Conservation (phyloP, 2,113 vertebrate genomes). For the Ia io region DNA sequence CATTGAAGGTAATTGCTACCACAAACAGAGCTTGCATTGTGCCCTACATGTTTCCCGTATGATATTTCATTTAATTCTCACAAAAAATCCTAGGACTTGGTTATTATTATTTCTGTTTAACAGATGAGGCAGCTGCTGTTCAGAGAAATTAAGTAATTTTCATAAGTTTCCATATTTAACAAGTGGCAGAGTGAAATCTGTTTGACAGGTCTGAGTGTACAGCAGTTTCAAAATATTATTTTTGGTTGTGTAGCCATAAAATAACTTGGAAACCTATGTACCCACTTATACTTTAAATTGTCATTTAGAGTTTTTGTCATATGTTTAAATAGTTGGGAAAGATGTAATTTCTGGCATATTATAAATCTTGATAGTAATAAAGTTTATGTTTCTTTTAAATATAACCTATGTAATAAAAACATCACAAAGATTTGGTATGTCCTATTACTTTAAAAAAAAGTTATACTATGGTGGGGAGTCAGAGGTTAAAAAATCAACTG, state of each 20-base stretch:
- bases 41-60: not conserved
- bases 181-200: not conserved
- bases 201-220: not conserved
- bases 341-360: not conserved
- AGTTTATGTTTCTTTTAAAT: not conserved
- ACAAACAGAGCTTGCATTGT: not conserved
- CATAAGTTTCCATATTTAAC: not conserved
- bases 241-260: not conserved
- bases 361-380: not conserved
- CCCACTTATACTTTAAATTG: not conserved
- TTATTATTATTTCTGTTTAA: conserved; percentile 46
- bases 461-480: not conserved
- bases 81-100: not conserved
- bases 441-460: not conserved
- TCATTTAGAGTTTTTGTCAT: not conserved
- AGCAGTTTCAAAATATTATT: not conserved
- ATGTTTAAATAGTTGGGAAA: not conserved
- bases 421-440: not conserved
- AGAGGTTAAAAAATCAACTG: not conserved
- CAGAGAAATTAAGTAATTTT: not conserved
- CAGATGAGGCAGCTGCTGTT: not conserved
- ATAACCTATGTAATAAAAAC: not conserved
- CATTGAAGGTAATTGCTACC: conserved; percentile 41
- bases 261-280: not conserved
- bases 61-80: conserved; percentile 29